Evolutionary conservation across 1,140 invertebrate genomes (phyloP).

Genomic region (Metopolophium dirhodum): DNA sequence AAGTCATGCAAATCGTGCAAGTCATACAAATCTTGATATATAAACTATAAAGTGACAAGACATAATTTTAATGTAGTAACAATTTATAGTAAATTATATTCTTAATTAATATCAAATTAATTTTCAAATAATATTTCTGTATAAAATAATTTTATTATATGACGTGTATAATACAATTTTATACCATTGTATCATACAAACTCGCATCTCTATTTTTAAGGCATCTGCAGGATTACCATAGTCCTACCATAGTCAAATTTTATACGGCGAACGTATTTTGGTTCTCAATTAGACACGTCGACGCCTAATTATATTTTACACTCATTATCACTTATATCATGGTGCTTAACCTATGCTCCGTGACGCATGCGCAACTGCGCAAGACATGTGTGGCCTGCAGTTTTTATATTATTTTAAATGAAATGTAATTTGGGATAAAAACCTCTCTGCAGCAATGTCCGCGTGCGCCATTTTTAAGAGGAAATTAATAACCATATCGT

Average conservation of each 20-base stretch:
- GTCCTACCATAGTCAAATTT: not conserved
- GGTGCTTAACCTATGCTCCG: not conserved
- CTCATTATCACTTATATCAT: not conserved
- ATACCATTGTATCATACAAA: too few species aligned
- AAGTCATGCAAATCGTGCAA: too few species aligned
- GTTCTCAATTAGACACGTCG: not conserved
- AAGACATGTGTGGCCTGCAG: not conserved
- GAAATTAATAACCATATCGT: not conserved
- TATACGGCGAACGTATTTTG: not conserved
- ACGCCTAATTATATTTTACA: not conserved
- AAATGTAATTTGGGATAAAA: not conserved
- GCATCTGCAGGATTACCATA: not conserved
- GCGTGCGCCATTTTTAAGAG: not conserved
- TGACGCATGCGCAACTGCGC: too few species aligned
- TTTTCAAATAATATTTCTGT: too few species aligned
- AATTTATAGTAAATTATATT: too few species aligned
- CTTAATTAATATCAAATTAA: too few species aligned
- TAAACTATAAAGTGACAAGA: too few species aligned
- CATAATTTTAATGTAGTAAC: too few species aligned
- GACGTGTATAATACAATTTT: too few species aligned
- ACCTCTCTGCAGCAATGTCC: not conserved
- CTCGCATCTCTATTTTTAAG: not conserved
- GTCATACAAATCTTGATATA: too few species aligned
- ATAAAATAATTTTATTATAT: too few species aligned
- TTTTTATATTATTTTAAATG: not conserved